Evolutionary conservation across 2,888 invertebrate genomes (phyloP).

Genomic region (Tipula helvola): DNA sequence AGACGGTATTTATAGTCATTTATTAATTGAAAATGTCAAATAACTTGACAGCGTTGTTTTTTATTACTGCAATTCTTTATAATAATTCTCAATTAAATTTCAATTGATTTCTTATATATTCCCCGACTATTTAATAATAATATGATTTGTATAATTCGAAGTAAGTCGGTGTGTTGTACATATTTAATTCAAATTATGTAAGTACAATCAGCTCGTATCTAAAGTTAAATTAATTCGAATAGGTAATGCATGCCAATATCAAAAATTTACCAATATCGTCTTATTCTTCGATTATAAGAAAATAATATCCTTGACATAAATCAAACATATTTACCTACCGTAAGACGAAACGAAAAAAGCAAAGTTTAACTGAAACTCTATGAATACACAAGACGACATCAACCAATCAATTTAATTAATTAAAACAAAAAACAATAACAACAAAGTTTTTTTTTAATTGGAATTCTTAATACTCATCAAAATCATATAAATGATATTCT

Average conservation of each 20-base stretch:
- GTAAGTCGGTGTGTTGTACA: not conserved
- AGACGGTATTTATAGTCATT: not conserved
- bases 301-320: not conserved
- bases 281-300: not conserved
- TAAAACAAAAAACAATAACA: not conserved
- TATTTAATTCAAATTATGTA: not conserved
- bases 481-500: not conserved
- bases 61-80: not conserved
- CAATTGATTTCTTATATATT: not conserved
- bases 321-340: not conserved
- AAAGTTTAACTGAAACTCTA: not conserved
- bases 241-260: not conserved
- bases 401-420: conserved; percentile 4
- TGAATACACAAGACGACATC: not conserved
- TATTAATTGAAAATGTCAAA: not conserved
- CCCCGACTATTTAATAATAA: not conserved
- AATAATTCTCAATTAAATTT: not conserved
- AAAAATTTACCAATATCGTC: not conserved
- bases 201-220: not conserved
- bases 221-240: not conserved
- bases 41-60: not conserved
- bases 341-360: not conserved
- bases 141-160: not conserved
- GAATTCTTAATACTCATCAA: not conserved
- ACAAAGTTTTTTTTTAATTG: not conserved